phyloP scores from a whole-genome alignment of 2,888 invertebrate species.

The Drosophila subquinaria region DNA sequence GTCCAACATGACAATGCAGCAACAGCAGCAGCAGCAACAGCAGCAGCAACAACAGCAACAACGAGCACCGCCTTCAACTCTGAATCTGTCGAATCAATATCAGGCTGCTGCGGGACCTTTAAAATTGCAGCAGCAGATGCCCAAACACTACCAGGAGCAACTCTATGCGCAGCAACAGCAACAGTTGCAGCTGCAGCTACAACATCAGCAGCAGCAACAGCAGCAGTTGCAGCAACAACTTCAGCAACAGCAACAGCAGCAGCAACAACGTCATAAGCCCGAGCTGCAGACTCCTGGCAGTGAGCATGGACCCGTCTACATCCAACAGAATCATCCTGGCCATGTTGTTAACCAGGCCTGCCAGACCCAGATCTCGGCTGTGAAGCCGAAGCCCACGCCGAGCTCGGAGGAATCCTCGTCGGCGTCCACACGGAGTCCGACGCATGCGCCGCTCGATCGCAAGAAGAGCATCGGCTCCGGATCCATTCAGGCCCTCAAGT shows the following conservation, averaged over 20 bases:
- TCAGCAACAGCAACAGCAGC: constrained; percentile 71
- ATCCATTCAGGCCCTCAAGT: constrained; percentile 89
- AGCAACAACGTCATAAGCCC: constrained; percentile 79
- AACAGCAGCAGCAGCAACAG: constrained; percentile 66
- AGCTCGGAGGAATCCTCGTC: constrained; percentile 83
- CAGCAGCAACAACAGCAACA: constrained; percentile 68
- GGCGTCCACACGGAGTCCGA: constrained; percentile 81
- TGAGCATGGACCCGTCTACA: constrained; percentile 85
- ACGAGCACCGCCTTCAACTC: constrained; percentile 84
- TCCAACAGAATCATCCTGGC: constrained; percentile 85
- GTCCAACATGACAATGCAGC: constrained; percentile 79
- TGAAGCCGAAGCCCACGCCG: constrained; percentile 81
- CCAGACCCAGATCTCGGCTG: constrained; percentile 85
- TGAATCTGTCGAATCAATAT: constrained; percentile 84
- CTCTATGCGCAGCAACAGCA: constrained; percentile 70
- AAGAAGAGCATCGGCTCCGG: constrained; percentile 86
- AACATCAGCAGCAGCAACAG: constrained; percentile 69
- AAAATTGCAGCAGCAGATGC: constrained; percentile 77
- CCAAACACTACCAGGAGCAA: constrained; percentile 75
- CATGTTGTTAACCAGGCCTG: constrained; percentile 86
- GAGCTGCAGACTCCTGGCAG: constrained; percentile 81
- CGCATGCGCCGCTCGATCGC: constrained; percentile 82
- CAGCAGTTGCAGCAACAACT: constrained; percentile 65
- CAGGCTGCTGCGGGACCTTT: constrained; percentile 84
- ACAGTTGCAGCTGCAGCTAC: constrained; percentile 71